Percentiles rank a stretch among this genome's conserved stretches.
Conservation (phyloP, 2,113 vertebrate species). For the Platysteira castanea region DNA sequence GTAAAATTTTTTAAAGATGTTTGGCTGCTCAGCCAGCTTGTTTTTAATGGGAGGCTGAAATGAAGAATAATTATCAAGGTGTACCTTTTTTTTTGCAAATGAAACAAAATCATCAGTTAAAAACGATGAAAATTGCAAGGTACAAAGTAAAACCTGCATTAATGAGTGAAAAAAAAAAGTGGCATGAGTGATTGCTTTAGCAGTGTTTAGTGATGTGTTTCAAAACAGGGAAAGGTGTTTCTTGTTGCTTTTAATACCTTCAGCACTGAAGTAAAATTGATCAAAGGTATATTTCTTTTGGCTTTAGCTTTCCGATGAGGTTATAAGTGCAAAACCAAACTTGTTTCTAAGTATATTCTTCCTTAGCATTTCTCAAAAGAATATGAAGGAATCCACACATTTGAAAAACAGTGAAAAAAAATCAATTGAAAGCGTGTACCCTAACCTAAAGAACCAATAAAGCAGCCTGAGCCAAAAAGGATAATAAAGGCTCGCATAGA, state of each 20-base stretch:
- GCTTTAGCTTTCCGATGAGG: not conserved
- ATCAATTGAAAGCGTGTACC: not conserved
- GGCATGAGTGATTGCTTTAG: not conserved
- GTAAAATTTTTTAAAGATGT: not conserved
- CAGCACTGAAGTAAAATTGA: not conserved
- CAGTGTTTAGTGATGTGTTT: not conserved
- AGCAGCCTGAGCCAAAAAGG: not conserved
- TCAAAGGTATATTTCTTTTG: not conserved
- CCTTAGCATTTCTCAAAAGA: not conserved
- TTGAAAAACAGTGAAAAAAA: not conserved
- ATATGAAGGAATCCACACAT: not conserved
- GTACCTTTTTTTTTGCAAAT: not conserved
- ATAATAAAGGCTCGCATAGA: not conserved
- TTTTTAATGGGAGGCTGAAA: not conserved
- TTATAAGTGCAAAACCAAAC: not conserved
- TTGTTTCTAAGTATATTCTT: not conserved
- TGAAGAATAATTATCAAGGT: not conserved
- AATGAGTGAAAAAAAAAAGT: not conserved
- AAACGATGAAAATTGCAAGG: not conserved
- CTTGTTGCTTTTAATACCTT: not conserved
- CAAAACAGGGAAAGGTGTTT: not conserved
- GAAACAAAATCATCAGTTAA: not conserved
- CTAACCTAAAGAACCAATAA: not conserved
- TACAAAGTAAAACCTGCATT: not conserved
- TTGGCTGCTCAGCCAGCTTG: not conserved